Conservation (phyloP, 2,888 invertebrate genomes). For the Phortica okadai region DNA sequence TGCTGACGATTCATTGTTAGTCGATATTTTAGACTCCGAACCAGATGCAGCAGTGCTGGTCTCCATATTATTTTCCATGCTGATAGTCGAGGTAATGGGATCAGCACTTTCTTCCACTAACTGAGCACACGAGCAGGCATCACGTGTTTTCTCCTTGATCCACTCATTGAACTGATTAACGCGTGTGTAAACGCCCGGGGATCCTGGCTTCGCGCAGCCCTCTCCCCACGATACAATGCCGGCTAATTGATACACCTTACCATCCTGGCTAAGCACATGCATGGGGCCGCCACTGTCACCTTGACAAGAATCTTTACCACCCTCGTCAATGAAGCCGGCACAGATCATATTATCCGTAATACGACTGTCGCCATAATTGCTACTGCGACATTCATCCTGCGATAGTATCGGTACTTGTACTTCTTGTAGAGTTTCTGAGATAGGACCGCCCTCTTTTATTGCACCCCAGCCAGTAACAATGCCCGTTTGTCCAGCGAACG, state of each 20-base stretch:
- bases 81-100: background rate
- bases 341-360: conserved; percentile 75
- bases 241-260: conserved; percentile 67
- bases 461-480: conserved; percentile 90
- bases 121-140: conserved; percentile 81
- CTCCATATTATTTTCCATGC: conserved; percentile 24
- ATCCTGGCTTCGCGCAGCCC: conserved; percentile 78
- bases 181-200: conserved; percentile 88
- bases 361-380: conserved; percentile 66
- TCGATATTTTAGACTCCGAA: conserved; percentile 34
- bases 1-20: background rate
- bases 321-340: conserved; percentile 70
- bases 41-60: conserved; percentile 17
- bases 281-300: conserved; percentile 75
- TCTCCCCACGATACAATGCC: conserved; percentile 83
- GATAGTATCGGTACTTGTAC: conserved; percentile 84
- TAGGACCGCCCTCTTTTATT: conserved; percentile 82
- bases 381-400: conserved; percentile 77
- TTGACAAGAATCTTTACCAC: conserved; percentile 74
- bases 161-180: conserved; percentile 85
- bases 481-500: conserved; percentile 75
- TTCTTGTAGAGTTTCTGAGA: conserved; percentile 83
- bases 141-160: conserved; percentile 82
- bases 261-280: conserved; percentile 59
- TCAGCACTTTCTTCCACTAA: conserved; percentile 40